phyloP scores from a whole-genome alignment of 2,113 vertebrate species.

The Plectropomus leopardus region DNA sequence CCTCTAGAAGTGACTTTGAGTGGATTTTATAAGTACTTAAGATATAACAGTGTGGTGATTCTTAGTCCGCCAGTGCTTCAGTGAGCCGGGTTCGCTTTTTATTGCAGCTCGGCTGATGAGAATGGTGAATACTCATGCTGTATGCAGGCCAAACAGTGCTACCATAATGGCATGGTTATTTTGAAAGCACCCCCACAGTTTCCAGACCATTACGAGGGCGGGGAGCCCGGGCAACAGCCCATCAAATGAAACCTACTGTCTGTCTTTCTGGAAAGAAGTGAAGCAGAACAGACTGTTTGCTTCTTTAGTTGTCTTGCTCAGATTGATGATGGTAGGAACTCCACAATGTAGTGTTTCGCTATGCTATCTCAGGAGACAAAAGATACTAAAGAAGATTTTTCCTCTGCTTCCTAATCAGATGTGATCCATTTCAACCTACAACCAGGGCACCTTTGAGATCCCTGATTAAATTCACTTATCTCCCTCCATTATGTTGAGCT shows the following conservation, averaged over 20 bases:
- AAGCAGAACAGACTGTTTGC: constrained; percentile 77
- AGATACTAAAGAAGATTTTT: constrained; percentile 52
- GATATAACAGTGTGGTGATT: constrained; percentile 71
- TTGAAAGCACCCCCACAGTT: constrained; percentile 71
- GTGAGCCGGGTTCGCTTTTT: constrained; percentile 58
- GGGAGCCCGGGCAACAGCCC: constrained; percentile 72
- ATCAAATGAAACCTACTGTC: constrained; percentile 78
- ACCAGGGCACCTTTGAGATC: constrained; percentile 59
- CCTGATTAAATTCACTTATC: constrained; percentile 65
- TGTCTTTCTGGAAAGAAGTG: constrained; percentile 67
- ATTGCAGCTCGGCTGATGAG: constrained; percentile 60
- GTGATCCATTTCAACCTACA: constrained; percentile 63
- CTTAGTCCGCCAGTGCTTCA: constrained; percentile 58
- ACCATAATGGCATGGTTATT: constrained; percentile 75
- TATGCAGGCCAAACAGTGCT: constrained; percentile 67
- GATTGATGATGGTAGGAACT: constrained; percentile 68
- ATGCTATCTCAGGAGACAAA: constrained; percentile 61
- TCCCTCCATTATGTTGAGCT: constrained; percentile 52
- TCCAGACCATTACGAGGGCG: constrained; percentile 69
- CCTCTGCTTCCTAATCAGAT: constrained; percentile 59
- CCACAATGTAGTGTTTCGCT: constrained; percentile 51
- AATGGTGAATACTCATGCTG: constrained; percentile 55
- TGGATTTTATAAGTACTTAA: constrained; percentile 79
- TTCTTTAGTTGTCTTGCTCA: constrained; percentile 66
- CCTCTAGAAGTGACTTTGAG: constrained; percentile 76